Conservation (phyloP, 30 jellyfish, hydroid and myxozoan genomes). For the Aurelia sp. region DNA sequence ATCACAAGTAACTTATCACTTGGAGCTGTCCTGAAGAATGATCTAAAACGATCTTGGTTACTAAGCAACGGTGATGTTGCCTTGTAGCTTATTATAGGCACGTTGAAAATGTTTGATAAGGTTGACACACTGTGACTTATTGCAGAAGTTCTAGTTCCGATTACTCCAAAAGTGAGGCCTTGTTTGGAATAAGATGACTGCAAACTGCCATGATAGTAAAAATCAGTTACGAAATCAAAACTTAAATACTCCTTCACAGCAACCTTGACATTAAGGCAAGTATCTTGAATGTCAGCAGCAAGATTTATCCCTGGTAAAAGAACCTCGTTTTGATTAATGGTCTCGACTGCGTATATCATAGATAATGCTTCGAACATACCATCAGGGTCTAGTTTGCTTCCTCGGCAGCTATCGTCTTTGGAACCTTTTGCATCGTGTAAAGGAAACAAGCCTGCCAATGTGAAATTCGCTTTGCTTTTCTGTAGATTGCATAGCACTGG, state of each 20-base stretch:
- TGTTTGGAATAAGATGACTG: neutral
- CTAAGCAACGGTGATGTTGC: constrained; percentile 69
- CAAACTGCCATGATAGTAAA: neutral
- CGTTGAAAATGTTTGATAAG: constrained; percentile 50
- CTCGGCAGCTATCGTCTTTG: constrained; percentile 2
- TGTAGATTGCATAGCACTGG: constrained; percentile 5
- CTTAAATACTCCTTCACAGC: constrained; percentile 35
- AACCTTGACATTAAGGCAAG: constrained; percentile 31
- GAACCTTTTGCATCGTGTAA: constrained; percentile 7
- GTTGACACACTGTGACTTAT: constrained; percentile 73
- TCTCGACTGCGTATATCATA: constrained; percentile 65
- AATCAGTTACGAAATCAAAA: constrained; percentile 32
- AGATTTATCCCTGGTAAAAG: constrained; percentile 54
- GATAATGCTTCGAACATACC: constrained; percentile 75
- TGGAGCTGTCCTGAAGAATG: constrained; percentile 81
- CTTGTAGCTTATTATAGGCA: constrained; percentile 69
- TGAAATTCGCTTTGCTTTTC: constrained; percentile 58
- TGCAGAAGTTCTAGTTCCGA: constrained; percentile 65
- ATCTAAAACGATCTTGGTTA: constrained; percentile 40
- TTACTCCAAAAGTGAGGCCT: constrained; percentile 53
- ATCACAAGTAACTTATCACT: constrained; percentile 46
- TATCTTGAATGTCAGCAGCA: constrained; percentile 54
- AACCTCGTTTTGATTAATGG: constrained; percentile 21
- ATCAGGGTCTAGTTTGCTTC: neutral
- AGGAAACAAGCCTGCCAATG: constrained; percentile 60